Percentiles rank a stretch among this genome's conserved stretches.
Evolutionary conservation across 2,113 vertebrate species (phyloP).

Genomic region (Butorides virescens): DNA sequence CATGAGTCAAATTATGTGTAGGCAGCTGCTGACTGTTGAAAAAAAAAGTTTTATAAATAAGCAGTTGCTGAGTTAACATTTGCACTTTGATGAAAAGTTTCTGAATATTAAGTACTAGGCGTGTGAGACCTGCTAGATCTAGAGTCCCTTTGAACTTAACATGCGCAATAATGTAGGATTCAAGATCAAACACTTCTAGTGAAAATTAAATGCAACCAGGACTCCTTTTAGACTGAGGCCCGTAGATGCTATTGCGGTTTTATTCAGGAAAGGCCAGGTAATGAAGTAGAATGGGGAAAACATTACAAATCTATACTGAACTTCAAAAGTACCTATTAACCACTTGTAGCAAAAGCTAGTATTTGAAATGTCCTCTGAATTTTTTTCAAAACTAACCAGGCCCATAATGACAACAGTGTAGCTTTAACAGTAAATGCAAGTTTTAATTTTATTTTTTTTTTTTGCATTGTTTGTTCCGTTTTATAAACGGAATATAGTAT

Average conservation of each 20-base stretch:
- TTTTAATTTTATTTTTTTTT: not conserved
- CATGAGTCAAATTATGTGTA: not conserved
- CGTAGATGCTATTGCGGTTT: not conserved
- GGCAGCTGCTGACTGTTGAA: not conserved
- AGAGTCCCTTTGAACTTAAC: conserved; percentile 19
- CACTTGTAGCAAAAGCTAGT: not conserved
- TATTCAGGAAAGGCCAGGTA: not conserved
- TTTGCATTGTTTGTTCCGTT: not conserved
- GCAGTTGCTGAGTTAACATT: not conserved
- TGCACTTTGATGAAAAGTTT: conserved; percentile 2
- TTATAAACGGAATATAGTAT: not conserved
- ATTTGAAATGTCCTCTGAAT: not conserved
- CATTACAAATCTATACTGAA: not conserved
- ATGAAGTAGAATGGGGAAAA: not conserved
- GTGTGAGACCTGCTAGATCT: not conserved
- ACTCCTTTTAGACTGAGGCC: not conserved
- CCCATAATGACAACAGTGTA: not conserved
- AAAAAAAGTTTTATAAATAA: conserved; percentile 1
- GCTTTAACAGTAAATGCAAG: not conserved
- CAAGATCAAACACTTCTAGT: not conserved
- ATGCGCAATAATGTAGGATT: not conserved
- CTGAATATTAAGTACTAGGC: not conserved
- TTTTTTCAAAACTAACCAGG: not conserved
- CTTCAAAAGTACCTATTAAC: not conserved
- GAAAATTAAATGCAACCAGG: not conserved